These are phyloP conservation scores for Etheostoma cragini DNA, from an alignment of 2,113 vertebrate genomes.

Conservation along the genomic window DNA sequence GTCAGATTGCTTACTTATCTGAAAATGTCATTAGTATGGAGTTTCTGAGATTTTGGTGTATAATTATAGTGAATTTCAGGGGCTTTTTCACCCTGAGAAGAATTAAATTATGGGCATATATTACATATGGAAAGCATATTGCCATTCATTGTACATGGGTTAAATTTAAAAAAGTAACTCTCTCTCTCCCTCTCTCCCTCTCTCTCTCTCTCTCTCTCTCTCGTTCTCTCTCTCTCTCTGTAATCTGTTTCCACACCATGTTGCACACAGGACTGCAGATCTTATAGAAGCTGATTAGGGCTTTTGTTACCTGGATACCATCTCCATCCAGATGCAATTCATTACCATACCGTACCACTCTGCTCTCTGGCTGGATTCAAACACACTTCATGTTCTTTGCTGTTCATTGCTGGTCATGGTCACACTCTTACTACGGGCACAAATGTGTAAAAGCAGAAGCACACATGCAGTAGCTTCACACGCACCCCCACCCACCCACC, in stretches of 20 bases:
- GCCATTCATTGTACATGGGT: neutral
- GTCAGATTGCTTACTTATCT: slow-evolving; percentile 20
- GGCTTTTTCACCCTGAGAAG: slow-evolving; percentile 11
- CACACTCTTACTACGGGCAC: slow-evolving; percentile 39
- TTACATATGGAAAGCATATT: slow-evolving; percentile 4
- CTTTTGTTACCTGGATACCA: slow-evolving; percentile 79
- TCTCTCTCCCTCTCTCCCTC: too few species aligned
- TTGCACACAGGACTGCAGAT: slow-evolving; percentile 36
- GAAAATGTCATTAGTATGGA: slow-evolving; percentile 37
- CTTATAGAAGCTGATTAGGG: slow-evolving; percentile 66
- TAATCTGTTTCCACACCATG: slow-evolving; percentile 33
- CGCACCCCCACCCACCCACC: neutral
- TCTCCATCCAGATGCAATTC: slow-evolving; percentile 63
- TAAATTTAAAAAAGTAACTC: neutral
- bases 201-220: too few species aligned
- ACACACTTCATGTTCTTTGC: slow-evolving; percentile 62
- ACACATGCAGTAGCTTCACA: slow-evolving; percentile 9
- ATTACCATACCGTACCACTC: slow-evolving; percentile 56
- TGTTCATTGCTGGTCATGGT: slow-evolving; percentile 55
- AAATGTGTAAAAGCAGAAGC: slow-evolving; percentile 58
- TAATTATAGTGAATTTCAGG: slow-evolving; percentile 26
- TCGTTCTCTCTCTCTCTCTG: neutral
- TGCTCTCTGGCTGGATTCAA: slow-evolving; percentile 68
- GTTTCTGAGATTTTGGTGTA: slow-evolving; percentile 18
- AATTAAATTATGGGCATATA: neutral